These are phyloP conservation scores for Phrynosoma blainvillii DNA, from an alignment of 2,113 vertebrate species.

Conservation along the genomic window DNA sequence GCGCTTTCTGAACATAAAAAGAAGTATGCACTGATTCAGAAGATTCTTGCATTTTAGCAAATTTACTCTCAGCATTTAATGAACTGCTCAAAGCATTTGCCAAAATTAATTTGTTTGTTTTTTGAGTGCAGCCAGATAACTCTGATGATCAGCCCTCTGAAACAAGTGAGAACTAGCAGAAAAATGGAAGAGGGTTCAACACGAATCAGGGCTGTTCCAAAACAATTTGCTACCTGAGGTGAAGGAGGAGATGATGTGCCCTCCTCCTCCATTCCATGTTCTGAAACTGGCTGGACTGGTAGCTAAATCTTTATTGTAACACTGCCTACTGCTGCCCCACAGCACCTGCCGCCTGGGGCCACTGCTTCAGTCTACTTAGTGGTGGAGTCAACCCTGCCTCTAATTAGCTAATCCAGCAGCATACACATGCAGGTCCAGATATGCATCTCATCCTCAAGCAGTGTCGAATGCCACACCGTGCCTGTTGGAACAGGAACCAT, in stretches of 20 bases:
- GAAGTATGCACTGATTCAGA: not conserved
- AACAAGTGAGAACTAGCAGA: not conserved
- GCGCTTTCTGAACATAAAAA: not conserved
- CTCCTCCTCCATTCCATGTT: too few relatives aligned
- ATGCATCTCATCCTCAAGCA: not conserved
- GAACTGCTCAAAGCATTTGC: not conserved
- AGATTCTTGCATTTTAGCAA: not conserved
- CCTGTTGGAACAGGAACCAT: conserved; percentile 26
- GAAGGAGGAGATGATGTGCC: too few relatives aligned
- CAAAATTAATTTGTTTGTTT: not conserved
- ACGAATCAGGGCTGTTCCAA: not conserved
- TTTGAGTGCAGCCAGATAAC: not conserved
- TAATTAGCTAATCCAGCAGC: not conserved
- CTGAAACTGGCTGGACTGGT: too few relatives aligned
- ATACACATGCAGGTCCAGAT: not conserved
- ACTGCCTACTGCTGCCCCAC: too few relatives aligned
- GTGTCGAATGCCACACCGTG: not conserved
- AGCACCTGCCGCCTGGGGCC: not conserved
- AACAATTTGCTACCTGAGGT: not conserved
- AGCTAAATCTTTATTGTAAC: too few relatives aligned
- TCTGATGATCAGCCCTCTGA: not conserved
- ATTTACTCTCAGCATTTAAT: not conserved
- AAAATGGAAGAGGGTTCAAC: not conserved
- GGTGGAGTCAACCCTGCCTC: not conserved
- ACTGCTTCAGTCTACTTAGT: not conserved